Evolutionary conservation across 2,797 vertebrate genomes (phyloP), one percentile per base, ranked within the genome.

Genomic region (Typhlichthys subterraneus): DNA sequence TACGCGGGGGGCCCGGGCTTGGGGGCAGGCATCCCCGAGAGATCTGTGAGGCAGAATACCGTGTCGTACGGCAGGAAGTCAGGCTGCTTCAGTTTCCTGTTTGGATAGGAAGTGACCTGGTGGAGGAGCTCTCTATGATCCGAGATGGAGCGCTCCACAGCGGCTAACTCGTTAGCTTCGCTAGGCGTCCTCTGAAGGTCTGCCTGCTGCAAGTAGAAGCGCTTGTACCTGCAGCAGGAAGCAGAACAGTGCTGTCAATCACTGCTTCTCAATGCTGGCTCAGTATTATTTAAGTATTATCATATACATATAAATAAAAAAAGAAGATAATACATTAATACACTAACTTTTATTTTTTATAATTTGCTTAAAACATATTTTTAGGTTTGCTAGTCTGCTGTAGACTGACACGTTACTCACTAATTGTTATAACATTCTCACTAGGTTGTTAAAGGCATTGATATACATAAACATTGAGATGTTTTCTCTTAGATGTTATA

Each of bases 51-150:
- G 51, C 63, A 56, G 67, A 84, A 83, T 0, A 91, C 89, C 0
- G 85, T 89, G 61, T 96, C 93, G 0, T 95, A 95, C 3, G 94
- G 91, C 64, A 93, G 89, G 73, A 95, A 94, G 64, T 94, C 92
- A 0, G 94, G 88, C 12, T 90, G 90, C 77, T 94, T 94, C 64
- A 93, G 64, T 85, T 97, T 97, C 80, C 94, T 94, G 73, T 95
- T 95, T 11, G 95, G 96, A 77, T 97, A 99, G 0, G 94, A 96
- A 4, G 93, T 91, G 69, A 99, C 95, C 82, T 99, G 97, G 52
- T 92, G 96, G 56, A 99, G 85, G 57, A 99, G 90, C 49, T 96
- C 95, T 69, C 92, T 93, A 77, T 97, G 95, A 59, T 94, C 96
- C 0, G 89, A 91, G 68, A 99, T 97, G 0, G 91, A 94, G 51